phyloP scores from a whole-genome alignment of 1,140 invertebrate genomes.

The Aphidius gifuensis region DNA sequence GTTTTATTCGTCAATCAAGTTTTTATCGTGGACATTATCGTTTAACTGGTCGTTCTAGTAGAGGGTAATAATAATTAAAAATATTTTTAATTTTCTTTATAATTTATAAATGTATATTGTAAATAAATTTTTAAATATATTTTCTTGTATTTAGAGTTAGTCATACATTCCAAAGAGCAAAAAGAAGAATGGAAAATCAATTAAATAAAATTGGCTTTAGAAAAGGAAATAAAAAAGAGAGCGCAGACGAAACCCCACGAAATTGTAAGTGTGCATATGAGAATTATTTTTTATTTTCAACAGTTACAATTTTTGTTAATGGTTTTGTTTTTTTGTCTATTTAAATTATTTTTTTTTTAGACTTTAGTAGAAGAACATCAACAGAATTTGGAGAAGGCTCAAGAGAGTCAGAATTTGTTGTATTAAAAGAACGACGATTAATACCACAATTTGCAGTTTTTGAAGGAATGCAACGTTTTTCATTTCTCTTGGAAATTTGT shows the following conservation, averaged over 20 bases:
- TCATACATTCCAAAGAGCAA: constrained; percentile 72
- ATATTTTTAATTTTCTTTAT: no score
- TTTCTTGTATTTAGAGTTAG: constrained; percentile 50
- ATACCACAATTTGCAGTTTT: constrained; percentile 71
- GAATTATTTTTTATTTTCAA: neutral
- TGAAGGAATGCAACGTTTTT: constrained; percentile 79
- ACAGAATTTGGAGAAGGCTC: constrained; percentile 74
- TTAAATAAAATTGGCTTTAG: constrained; percentile 73
- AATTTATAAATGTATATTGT: no score
- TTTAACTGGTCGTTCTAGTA: constrained; percentile 31
- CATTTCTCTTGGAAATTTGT: constrained; percentile 90
- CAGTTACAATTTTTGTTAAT: neutral
- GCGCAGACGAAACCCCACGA: constrained; percentile 77
- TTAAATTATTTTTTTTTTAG: constrained; percentile 47
- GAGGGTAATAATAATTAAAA: constrained; percentile 35
- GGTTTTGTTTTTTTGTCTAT: neutral
- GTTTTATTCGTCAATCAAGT: constrained; percentile 54
- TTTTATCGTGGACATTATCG: constrained; percentile 46
- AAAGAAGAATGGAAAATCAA: constrained; percentile 80
- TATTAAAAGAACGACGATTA: constrained; percentile 79
- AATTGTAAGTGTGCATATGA: constrained; percentile 60
- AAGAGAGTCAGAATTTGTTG: constrained; percentile 80
- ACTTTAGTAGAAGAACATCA: constrained; percentile 79
- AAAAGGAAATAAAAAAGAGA: constrained; percentile 80
- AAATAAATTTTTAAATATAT: no score